phyloP scores from a whole-genome alignment of 2,888 invertebrate species.

The Cataglyphis cursor region DNA sequence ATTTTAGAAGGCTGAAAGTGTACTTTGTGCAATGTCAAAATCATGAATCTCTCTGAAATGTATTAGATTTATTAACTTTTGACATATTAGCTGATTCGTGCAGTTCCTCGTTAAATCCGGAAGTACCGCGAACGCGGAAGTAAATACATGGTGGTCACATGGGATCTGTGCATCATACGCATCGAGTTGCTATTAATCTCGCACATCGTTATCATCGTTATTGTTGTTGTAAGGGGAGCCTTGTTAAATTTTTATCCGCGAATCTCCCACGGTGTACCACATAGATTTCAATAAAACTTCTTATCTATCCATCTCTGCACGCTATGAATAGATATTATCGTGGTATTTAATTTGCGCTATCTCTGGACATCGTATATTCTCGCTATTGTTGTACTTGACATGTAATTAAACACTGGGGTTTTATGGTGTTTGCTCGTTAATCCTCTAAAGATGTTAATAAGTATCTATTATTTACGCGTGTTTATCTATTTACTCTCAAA shows the following conservation, averaged over 20 bases:
- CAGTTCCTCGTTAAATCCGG: too few species aligned
- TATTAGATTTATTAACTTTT: too few species aligned
- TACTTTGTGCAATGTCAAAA: too few species aligned
- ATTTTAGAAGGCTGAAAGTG: too few species aligned
- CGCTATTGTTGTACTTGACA: slow-evolving; percentile 10
- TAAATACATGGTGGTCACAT: slow-evolving; percentile 4
- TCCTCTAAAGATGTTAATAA: neutral
- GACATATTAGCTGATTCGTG: too few species aligned
- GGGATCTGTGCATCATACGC: slow-evolving; percentile 1
- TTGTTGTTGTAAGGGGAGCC: slow-evolving; percentile 14
- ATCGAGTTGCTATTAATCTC: slow-evolving; percentile 21
- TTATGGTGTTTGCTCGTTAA: neutral
- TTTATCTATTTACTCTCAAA: neutral
- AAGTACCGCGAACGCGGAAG: slow-evolving; percentile 26
- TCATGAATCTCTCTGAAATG: too few species aligned
- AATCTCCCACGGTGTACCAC: slow-evolving; percentile 25
- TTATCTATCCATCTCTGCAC: slow-evolving; percentile 34
- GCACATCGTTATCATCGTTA: slow-evolving; percentile 35
- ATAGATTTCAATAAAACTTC: slow-evolving; percentile 35
- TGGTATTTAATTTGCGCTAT: slow-evolving; percentile 30
- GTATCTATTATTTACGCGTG: neutral
- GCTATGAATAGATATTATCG: slow-evolving; percentile 27
- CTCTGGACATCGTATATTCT: slow-evolving; percentile 6
- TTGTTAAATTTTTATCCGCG: neutral
- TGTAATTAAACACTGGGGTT: slow-evolving; percentile 16